phyloP scores from a whole-genome alignment of 2,888 invertebrate species.

The Allygus modestus region DNA sequence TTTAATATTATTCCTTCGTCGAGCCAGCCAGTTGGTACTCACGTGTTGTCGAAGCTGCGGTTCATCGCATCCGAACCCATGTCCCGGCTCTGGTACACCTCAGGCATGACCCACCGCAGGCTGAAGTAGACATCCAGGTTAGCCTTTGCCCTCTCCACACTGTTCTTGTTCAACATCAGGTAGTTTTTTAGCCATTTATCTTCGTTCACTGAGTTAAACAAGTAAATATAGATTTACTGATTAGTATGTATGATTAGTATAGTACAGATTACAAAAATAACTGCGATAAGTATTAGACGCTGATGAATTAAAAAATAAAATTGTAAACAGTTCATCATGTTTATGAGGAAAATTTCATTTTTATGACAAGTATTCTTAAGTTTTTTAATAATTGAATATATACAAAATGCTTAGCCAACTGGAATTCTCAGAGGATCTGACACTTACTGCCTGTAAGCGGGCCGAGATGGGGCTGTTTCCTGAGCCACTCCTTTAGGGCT shows the following conservation, averaged over 20 bases:
- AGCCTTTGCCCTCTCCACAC: slow-evolving; percentile 64
- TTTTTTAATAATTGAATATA: too few species aligned
- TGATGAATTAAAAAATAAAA: too few species aligned
- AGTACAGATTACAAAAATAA: too few species aligned
- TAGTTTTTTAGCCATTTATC: slow-evolving; percentile 68
- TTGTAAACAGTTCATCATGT: too few species aligned
- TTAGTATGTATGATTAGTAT: too few species aligned
- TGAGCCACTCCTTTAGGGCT: slow-evolving; percentile 56
- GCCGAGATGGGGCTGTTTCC: slow-evolving; percentile 55
- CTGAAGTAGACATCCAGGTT: slow-evolving; percentile 68
- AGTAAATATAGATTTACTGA: too few species aligned
- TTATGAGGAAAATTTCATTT: too few species aligned
- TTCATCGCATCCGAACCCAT: slow-evolving; percentile 58
- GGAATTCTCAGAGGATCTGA: too few species aligned
- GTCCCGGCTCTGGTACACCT: slow-evolving; percentile 65
- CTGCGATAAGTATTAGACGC: too few species aligned
- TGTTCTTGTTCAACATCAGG: slow-evolving; percentile 67
- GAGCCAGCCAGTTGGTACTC: slow-evolving; percentile 60
- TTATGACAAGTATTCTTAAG: too few species aligned
- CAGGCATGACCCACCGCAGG: slow-evolving; percentile 65
- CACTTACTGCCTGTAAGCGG: slow-evolving; percentile 55
- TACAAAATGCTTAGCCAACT: too few species aligned
- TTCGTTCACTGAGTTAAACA: slow-evolving; percentile 66
- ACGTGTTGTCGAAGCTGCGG: slow-evolving; percentile 65
- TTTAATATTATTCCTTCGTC: too few species aligned